Conservation (phyloP, 2,797 vertebrate species). For the Tinamus major region DNA sequence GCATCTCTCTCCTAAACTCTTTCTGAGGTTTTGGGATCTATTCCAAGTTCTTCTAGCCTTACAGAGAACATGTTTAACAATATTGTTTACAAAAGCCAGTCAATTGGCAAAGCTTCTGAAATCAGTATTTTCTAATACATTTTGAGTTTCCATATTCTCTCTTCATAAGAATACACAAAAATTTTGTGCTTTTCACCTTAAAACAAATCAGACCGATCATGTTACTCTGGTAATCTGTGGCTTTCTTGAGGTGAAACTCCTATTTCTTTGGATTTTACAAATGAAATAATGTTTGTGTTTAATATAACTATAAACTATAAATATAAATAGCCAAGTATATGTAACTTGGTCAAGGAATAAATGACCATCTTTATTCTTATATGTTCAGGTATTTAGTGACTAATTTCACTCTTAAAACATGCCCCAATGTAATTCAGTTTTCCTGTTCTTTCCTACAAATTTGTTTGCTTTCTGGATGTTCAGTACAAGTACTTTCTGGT, state of each 20-base stretch:
- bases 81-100: neutral
- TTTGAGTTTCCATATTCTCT: neutral
- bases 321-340: neutral
- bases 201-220: rapidly evolving
- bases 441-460: neutral
- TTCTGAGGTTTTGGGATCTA: neutral
- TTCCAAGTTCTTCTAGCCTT: neutral
- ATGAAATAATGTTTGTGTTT: neutral
- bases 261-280: neutral
- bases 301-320: neutral
- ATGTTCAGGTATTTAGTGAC: neutral
- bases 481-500: neutral
- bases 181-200: neutral
- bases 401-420: neutral
- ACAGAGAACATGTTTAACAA: neutral
- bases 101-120: neutral
- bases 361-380: neutral
- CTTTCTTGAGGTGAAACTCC: neutral
- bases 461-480: neutral
- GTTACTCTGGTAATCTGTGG: neutral
- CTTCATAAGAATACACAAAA: neutral
- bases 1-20: neutral
- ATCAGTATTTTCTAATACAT: neutral
- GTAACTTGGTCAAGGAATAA: neutral
- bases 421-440: neutral